Evolutionary conservation across 2,113 vertebrate species (phyloP).

Genomic region (Synodontis membranacea): DNA sequence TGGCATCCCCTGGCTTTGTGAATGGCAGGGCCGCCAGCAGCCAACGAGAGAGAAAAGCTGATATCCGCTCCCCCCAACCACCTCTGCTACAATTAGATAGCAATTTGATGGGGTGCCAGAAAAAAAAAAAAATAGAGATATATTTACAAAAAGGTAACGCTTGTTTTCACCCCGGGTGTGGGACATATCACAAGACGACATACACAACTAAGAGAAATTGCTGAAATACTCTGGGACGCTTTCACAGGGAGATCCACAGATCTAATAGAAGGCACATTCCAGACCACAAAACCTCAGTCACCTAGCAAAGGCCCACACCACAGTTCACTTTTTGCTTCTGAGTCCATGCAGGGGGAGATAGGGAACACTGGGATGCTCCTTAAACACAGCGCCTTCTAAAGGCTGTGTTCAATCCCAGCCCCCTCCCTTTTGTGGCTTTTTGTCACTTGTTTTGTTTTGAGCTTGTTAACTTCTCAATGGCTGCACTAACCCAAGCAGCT

Average conservation of each 20-base stretch:
- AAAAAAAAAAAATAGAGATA: slow-evolving; percentile 70
- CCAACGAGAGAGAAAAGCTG: slow-evolving; percentile 81
- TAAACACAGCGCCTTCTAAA: slow-evolving; percentile 65
- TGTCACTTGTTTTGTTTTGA: slow-evolving; percentile 72
- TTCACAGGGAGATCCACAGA: slow-evolving; percentile 68
- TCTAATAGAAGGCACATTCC: slow-evolving; percentile 77
- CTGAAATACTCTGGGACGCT: slow-evolving; percentile 69
- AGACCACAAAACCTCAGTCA: slow-evolving; percentile 77
- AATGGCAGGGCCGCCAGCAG: slow-evolving; percentile 90
- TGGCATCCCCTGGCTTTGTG: slow-evolving; percentile 96
- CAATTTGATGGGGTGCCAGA: slow-evolving; percentile 91
- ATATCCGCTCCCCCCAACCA: slow-evolving; percentile 87
- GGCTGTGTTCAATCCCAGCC: slow-evolving; percentile 35
- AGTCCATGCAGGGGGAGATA: slow-evolving; percentile 63
- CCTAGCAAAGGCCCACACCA: slow-evolving; percentile 75
- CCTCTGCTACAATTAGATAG: slow-evolving; percentile 90
- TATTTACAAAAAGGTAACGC: slow-evolving; percentile 62
- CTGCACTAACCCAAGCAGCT: slow-evolving; percentile 71
- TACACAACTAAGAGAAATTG: slow-evolving; percentile 67
- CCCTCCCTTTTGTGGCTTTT: slow-evolving; percentile 73
- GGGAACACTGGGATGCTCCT: slow-evolving; percentile 64
- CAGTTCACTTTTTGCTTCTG: slow-evolving; percentile 68
- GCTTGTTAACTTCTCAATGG: slow-evolving; percentile 75
- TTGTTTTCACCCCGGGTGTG: slow-evolving; percentile 57
- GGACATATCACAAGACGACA: slow-evolving; percentile 65